These are phyloP conservation scores for Drosophila longiperda DNA, from an alignment of 2,888 invertebrate species.

Conservation along the genomic window DNA sequence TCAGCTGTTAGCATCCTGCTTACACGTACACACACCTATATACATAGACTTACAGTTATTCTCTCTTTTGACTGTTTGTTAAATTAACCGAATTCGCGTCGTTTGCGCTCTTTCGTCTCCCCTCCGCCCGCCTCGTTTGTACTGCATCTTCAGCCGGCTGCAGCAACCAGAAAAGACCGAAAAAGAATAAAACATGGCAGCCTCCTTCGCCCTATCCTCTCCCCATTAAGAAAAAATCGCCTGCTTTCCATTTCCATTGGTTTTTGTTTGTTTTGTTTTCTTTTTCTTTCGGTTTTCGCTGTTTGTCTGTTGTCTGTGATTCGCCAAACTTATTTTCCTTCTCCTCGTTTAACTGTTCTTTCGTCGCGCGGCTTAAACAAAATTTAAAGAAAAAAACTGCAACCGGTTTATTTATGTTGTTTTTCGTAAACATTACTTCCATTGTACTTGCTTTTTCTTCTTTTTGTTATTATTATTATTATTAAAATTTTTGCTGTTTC, in stretches of 20 bases:
- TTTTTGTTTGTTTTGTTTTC: conserved; percentile 43
- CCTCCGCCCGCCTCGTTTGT: not conserved
- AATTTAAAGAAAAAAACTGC: conserved; percentile 63
- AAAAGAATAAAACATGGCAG: conserved; percentile 13
- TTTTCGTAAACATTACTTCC: conserved; percentile 37
- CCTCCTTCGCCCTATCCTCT: conserved; percentile 12
- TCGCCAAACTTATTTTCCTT: conserved; percentile 26
- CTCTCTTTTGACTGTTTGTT: conserved; percentile 62
- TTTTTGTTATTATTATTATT: conserved; percentile 29
- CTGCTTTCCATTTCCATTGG: conserved; percentile 56
- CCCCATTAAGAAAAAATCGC: conserved; percentile 15
- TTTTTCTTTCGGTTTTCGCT: conserved; percentile 30
- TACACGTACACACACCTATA: conserved; percentile 15
- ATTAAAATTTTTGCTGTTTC: conserved; percentile 13
- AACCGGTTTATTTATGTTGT: conserved; percentile 59
- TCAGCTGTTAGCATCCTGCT: conserved; percentile 62
- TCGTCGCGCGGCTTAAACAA: conserved; percentile 48
- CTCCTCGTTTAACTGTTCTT: conserved; percentile 26
- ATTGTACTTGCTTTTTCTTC: conserved; percentile 19
- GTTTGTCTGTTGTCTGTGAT: conserved; percentile 50
- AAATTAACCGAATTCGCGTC: conserved; percentile 60
- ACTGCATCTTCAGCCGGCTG: conserved; percentile 31
- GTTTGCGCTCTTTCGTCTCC: not conserved
- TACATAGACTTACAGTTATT: not conserved
- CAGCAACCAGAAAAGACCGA: conserved; percentile 13